Base-by-base conservation (phyloP, 2,888 invertebrate species). In the Ptychoptera albimana region DNA sequence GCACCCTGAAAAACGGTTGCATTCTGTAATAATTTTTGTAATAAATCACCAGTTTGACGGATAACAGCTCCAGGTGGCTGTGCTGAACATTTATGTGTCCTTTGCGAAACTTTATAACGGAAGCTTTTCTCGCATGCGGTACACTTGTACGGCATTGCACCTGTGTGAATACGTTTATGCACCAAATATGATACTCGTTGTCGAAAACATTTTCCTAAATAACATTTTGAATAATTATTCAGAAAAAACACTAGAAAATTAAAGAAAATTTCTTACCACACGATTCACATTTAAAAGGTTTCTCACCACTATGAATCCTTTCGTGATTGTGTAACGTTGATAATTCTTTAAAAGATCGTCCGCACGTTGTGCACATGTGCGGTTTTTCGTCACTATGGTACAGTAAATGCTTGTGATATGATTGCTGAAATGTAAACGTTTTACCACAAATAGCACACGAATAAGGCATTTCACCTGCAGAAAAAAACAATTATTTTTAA, bases 321-420 rank as follows among this genome's bases (percentile, higher is more conserved):
- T 84, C 81, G 58, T 88, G 88, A 59, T 88, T 88, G 57, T 87
- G 86, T 45, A 88, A 68, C 1, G 88, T 88, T 2, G 87, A 87
- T 23, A 87, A 67, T 61, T 88, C 88, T 59, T 87, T 88, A 58
- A 88, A 88, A 29, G 85, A 77, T 49, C 86, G 71, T 0, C 85
- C 83, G 59, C 88, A 88, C 53, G 79, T 80, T 42, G 60, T 67
- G 55, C 87, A 87, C 2, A 73, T 71, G 35, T 80, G 77, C 1
- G 87, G 87, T 56, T 87, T 87, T 54, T 87, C 86, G 55, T 85
- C 82, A 48, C 82, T 84, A 59, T 88, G 88, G 58, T 88, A 88
- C 42, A 87, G 68, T 57, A 86, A 74, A 64, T 88, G 88, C 59
- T 88, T 88, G 61, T 87, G 87, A 62, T 84, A 87, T 0, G 87